Evolutionary conservation across 2,797 vertebrate species (phyloP).

Genomic region (Tapera naevia): DNA sequence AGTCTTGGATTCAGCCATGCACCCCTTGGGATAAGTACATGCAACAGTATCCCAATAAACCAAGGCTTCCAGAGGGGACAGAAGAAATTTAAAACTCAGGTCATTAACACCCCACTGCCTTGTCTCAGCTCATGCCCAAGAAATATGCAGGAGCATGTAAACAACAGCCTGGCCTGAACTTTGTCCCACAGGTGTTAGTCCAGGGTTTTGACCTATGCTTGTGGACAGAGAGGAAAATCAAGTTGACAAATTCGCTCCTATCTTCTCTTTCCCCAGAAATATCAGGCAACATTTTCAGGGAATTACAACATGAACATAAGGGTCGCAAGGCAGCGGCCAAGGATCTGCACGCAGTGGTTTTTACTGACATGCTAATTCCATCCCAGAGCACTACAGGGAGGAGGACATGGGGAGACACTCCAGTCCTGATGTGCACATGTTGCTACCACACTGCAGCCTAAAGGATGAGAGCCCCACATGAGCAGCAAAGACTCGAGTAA

Average conservation of each 20-base stretch:
- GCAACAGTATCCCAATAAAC: not conserved
- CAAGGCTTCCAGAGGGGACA: not conserved
- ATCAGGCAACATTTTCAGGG: not conserved
- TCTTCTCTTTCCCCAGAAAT: not conserved
- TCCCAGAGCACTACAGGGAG: rapidly evolving
- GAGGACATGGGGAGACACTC: rapidly evolving
- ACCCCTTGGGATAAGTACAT: rapidly evolving
- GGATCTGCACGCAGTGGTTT: rapidly evolving
- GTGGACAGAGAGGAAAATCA: not conserved
- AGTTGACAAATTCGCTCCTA: not conserved
- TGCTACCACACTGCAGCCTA: rapidly evolving
- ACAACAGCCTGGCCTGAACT: slow-evolving; percentile 24
- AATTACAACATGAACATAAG: not conserved
- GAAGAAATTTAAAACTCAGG: not conserved
- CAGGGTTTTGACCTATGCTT: slow-evolving; percentile 5
- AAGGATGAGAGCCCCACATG: rapidly evolving
- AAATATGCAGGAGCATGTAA: not conserved
- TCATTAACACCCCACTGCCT: not conserved
- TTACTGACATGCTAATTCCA: not conserved
- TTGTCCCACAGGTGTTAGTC: slow-evolving; percentile 44
- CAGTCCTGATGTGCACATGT: not conserved
- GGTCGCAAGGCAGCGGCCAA: not conserved
- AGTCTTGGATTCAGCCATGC: not conserved
- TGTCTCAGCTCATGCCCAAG: not conserved
- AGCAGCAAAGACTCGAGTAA: not conserved